phyloP scores from a whole-genome alignment of 2,888 invertebrate genomes.

The Epirrhoe alternata region DNA sequence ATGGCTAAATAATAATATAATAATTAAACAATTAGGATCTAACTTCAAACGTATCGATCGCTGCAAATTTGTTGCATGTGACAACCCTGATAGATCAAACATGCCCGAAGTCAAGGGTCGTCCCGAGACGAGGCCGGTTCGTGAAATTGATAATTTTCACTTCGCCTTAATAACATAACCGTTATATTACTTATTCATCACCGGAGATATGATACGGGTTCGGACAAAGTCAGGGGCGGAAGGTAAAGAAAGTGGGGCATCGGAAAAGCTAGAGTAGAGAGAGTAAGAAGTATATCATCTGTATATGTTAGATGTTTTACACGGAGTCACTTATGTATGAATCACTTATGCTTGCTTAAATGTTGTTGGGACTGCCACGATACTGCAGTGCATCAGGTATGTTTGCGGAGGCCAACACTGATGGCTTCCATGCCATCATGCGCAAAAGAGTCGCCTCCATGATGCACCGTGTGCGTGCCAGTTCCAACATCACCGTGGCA shows the following conservation, averaged over 20 bases:
- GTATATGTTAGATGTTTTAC: no score
- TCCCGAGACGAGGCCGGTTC: slow-evolving; percentile 47
- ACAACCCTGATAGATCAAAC: slow-evolving; percentile 66
- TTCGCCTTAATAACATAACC: slow-evolving; percentile 64
- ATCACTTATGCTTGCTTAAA: no score
- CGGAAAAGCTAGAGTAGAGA: no score
- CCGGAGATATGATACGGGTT: slow-evolving; percentile 71
- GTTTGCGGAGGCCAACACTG: no score
- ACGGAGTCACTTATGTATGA: no score
- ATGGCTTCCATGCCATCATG: no score
- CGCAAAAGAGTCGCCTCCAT: no score
- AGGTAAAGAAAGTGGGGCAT: slow-evolving; percentile 3
- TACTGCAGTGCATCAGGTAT: no score
- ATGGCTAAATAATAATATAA: neutral
- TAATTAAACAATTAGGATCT: neutral
- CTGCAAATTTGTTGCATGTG: neutral
- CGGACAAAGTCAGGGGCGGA: slow-evolving; percentile 15
- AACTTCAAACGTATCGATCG: neutral
- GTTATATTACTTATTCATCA: slow-evolving; percentile 81
- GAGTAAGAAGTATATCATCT: no score
- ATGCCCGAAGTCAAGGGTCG: slow-evolving; percentile 71
- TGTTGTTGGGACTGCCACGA: no score
- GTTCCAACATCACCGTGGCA: no score
- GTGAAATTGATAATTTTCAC: slow-evolving; percentile 80
- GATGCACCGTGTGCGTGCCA: no score